Base-by-base conservation (phyloP, 2,797 vertebrate genomes). In the Nasua narica region DNA sequence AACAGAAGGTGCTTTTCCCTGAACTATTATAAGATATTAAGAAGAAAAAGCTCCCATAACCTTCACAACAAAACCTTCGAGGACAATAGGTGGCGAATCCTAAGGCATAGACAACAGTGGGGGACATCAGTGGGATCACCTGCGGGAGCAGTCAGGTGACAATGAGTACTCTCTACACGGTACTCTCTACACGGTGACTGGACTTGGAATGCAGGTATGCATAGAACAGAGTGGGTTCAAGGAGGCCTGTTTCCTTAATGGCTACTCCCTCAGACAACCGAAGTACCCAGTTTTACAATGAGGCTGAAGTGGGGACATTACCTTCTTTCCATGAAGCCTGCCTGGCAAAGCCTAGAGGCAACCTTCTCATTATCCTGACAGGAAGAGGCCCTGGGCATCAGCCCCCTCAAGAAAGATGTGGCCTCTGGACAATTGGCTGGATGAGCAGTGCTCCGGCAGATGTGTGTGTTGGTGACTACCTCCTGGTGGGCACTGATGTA, bases 231-330 rank as follows among this genome's bases (percentile, higher is more conserved):
- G 72, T 13, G 15, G n/a, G 10, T 12, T 12, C 1, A 25, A 29
- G 72, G 6, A 2, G 23, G 1, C 1, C 21, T 4, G 13, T 18
- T 3, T 11, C 15, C 25, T 46, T 29, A 13, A 3, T 21, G 21
- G 3, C 11, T 35, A 2, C 15, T 58, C 16, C 10, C 70, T 46
- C 13, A 25, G 69, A 3, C 69, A 37, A 29, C 23, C 18, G 11
- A 0, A 4, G 3, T 14, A 4, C 4, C 10, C 14, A 35, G 12
- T 0, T 15, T 1, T 25, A 48, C 15, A 1, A n/a, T 1, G 9
- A 15, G 9, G 4, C 19, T 13, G 10, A 0, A 3, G 13, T 10
- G 3, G 2, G 23, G 27, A n/a, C 60, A 32, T 32, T n/a, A 19
- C 3, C 3, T 13, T 37, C n/a, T 14, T 37, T 16, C 10, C 4